Percentiles rank a stretch among this genome's conserved stretches.
phyloP scores from a whole-genome alignment of 2,888 invertebrate species.

The Neoaliturus tenellus region DNA sequence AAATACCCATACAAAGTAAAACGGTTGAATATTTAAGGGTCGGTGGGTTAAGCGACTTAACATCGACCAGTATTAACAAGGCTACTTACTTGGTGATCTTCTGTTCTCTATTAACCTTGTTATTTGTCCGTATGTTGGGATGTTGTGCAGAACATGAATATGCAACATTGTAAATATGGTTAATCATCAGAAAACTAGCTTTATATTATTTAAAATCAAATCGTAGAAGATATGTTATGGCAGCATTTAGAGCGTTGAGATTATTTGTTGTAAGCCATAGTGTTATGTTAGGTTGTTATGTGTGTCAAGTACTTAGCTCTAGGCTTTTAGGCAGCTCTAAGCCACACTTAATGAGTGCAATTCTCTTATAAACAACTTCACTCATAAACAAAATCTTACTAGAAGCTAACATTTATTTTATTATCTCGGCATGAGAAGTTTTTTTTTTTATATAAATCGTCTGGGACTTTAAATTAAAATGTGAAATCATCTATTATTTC shows the following conservation, averaged over 20 bases:
- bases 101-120: constrained; percentile 46
- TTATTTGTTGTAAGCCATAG: constrained; percentile 34
- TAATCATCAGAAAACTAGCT: constrained; percentile 26
- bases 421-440: not conserved
- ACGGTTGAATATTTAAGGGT: not conserved
- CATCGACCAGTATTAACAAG: constrained; percentile 45
- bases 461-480: no score
- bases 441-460: no score
- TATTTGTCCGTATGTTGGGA: constrained; percentile 27
- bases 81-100: constrained; percentile 42
- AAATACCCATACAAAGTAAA: not conserved
- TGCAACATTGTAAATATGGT: constrained; percentile 34
- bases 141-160: constrained; percentile 28
- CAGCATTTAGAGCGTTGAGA: constrained; percentile 49
- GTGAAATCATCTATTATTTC: no score
- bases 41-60: constrained; percentile 33
- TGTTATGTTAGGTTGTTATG: constrained; percentile 32
- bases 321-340: constrained; percentile 46
- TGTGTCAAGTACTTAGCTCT: constrained; percentile 50
- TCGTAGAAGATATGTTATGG: constrained; percentile 28
- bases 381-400: not conserved
- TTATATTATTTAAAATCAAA: constrained; percentile 46
- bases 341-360: constrained; percentile 41
- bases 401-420: not conserved
- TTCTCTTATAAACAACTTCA: not conserved